Conservation (phyloP, 2,888 invertebrate species). For the Belgica antarctica region DNA sequence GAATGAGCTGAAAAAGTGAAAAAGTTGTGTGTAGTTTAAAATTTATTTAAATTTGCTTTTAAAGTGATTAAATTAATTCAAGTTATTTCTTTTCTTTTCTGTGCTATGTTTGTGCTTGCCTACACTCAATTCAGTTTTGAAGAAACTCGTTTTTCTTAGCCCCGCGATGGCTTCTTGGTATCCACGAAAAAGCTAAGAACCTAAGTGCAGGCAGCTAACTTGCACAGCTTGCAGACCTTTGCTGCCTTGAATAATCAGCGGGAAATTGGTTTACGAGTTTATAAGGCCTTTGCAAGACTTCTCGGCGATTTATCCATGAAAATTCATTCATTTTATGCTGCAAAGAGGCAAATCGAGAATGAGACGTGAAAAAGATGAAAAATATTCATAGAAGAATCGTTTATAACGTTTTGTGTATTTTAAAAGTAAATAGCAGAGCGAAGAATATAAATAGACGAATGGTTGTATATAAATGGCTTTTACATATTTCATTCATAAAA, state of each 20-base stretch:
- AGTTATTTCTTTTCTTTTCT: conserved; percentile 22
- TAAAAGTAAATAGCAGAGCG: conserved; percentile 15
- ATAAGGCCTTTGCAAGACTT: background rate
- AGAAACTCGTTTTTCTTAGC: conserved; percentile 11
- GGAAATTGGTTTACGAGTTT: background rate
- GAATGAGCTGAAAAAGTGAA: conserved; percentile 19
- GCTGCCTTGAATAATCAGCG: conserved; percentile 2
- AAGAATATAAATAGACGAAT: conserved; percentile 21
- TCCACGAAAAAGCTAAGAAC: background rate
- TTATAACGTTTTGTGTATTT: background rate
- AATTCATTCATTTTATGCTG: conserved; percentile 14
- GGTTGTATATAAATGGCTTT: conserved; percentile 19
- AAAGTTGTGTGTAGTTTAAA: conserved; percentile 16
- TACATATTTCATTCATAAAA: conserved; percentile 28
- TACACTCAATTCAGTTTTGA: conserved; percentile 11
- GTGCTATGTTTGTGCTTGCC: conserved; percentile 19
- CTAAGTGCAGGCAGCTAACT: background rate
- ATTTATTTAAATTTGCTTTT: conserved; percentile 32
- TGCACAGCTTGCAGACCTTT: too few species aligned
- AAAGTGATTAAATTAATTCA: conserved; percentile 35
- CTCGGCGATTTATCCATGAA: background rate
- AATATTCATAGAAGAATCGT: conserved; percentile 3
- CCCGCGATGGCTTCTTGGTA: background rate
- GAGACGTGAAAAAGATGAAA: too few species aligned
- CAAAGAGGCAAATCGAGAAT: background rate